Evolutionary conservation across 2,113 vertebrate genomes (phyloP), one percentile per base, ranked within the genome.

Genomic region (Syngnathus floridae): DNA sequence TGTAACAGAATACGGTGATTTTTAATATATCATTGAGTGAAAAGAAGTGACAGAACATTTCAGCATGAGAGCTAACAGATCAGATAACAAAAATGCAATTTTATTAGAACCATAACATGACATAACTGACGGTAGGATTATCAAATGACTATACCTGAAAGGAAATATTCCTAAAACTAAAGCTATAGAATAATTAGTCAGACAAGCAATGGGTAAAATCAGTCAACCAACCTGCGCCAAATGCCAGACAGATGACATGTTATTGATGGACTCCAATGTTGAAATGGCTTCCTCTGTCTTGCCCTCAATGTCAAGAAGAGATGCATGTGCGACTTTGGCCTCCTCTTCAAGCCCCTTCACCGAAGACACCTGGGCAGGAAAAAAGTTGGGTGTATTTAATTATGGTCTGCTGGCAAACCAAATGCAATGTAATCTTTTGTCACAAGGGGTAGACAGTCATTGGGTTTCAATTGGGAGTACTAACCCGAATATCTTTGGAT

Each of bases 401-500:
- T 21, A 21, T 51, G 19, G 48, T 2, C 16, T 46, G 45, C 45
- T 46, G 13, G 13, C 7, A 9, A n/a, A 49, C 19, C 19, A 9
- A 48, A 48, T 17, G 16, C 46, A 46, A 46, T 17, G 17, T 7
- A 17, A 17, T 48, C 1, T 48, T 48, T 48, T 48, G 16, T 7
- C 7, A 14, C 41, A 45, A 45, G 41, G 10, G 5, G 26, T 46
- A 46, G 45, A 46, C 45, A 46, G 14, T 51, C 48, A 51, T 9
- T 21, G 14, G 13, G 12, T 16, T 56, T 56, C 36, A 21, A 74
- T 5, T 43, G 38, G 46, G 1, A 59, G 36, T 43, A 62, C 52
- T 76, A 88, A 99, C 97, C 95, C 97, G 92, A 82, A 97, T 91
- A 67, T 98, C 93, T 80, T 89, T 91, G 72, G 92, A 93, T 56